Percentiles rank a stretch among this genome's conserved stretches.
Evolutionary conservation across 2,888 invertebrate species (phyloP).

Genomic region (Limnephilus rhombicus): DNA sequence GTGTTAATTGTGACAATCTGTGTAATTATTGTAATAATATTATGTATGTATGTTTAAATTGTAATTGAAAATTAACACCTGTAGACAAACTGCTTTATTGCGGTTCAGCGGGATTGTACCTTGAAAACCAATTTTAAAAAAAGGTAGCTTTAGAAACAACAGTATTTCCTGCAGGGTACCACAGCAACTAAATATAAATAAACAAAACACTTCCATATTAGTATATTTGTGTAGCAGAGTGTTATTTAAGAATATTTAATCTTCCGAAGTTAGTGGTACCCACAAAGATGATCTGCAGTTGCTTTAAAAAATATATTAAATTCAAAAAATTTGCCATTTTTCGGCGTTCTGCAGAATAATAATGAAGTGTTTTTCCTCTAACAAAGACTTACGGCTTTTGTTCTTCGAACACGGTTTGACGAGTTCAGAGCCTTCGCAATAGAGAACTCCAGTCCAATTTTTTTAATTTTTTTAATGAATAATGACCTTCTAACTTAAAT

Average conservation of each 20-base stretch:
- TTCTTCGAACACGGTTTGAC: not conserved
- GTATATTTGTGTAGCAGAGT: not conserved
- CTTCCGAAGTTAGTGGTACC: no score
- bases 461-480: no score
- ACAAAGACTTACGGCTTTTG: not conserved
- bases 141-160: not conserved
- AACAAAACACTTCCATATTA: not conserved
- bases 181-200: not conserved
- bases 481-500: no score
- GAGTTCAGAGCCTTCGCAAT: not conserved
- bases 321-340: not conserved
- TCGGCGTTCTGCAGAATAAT: not conserved
- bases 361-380: not conserved
- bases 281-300: not conserved
- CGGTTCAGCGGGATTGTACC: no score
- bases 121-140: no score
- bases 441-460: no score
- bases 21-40: no score
- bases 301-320: not conserved
- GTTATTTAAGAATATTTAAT: not conserved
- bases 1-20: no score
- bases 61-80: no score
- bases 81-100: no score
- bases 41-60: no score
- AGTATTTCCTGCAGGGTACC: not conserved